Conservation (phyloP, 2,888 invertebrate species). For the Hemaris fuciformis region DNA sequence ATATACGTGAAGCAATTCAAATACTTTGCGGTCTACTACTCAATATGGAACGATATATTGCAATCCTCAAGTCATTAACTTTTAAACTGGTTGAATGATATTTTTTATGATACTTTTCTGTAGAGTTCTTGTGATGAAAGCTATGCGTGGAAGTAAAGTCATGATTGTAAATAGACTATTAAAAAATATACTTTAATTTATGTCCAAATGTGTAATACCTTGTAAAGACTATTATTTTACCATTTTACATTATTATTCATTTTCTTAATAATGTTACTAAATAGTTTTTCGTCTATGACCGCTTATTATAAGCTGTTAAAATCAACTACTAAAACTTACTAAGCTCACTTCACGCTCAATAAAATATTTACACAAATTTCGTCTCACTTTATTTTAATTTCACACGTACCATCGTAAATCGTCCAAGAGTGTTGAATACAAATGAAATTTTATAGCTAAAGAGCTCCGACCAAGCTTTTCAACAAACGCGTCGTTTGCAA, state of each 20-base stretch:
- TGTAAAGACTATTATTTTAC: too few species aligned
- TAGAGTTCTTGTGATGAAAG: neutral
- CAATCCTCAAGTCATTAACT: slow-evolving; percentile 4
- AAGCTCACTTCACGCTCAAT: neutral
- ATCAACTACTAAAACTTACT: neutral
- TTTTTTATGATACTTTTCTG: neutral
- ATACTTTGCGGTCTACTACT: neutral
- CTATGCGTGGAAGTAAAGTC: too few species aligned
- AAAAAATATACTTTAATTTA: too few species aligned
- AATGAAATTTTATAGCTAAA: slow-evolving; percentile 33
- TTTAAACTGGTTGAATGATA: slow-evolving; percentile 2
- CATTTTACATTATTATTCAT: too few species aligned
- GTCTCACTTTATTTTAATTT: slow-evolving; percentile 19
- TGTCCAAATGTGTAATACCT: too few species aligned
- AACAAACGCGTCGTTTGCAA: slow-evolving; percentile 22
- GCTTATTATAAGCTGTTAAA: too few species aligned
- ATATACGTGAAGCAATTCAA: slow-evolving; percentile 33
- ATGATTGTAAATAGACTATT: too few species aligned
- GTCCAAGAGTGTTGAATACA: slow-evolving; percentile 38
- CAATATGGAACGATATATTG: slow-evolving; percentile 7
- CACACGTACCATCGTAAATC: slow-evolving; percentile 27
- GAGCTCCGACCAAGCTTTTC: slow-evolving; percentile 16
- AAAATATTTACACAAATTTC: neutral
- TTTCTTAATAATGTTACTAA: neutral
- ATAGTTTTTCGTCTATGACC: too few species aligned